These are phyloP conservation scores for Hydrolagus colliei DNA, from an alignment of 2,797 vertebrate genomes.

Conservation along the genomic window DNA sequence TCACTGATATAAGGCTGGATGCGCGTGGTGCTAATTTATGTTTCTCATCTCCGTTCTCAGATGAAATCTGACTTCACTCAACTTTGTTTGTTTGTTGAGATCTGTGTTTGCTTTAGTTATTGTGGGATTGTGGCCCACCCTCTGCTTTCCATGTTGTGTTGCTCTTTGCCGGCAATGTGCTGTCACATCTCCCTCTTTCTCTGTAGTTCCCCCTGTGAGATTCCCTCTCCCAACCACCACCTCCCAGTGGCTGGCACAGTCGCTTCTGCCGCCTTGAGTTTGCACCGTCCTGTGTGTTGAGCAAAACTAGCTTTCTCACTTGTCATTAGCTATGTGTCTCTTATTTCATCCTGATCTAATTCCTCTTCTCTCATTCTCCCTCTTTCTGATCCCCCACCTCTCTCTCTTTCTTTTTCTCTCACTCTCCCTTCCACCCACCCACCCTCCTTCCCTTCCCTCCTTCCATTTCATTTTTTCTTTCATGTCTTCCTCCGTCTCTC, in stretches of 20 bases:
- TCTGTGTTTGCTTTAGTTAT: too few species aligned
- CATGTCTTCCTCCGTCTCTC: constrained; percentile 47
- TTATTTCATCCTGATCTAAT: not conserved
- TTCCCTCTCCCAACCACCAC: too few species aligned
- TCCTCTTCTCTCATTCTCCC: not conserved
- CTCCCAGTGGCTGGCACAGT: not conserved
- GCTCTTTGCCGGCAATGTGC: too few species aligned
- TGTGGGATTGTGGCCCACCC: too few species aligned
- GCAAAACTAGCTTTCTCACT: not conserved
- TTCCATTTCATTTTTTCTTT: constrained; percentile 21
- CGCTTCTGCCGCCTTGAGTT: not conserved
- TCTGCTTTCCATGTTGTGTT: too few species aligned
- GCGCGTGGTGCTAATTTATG: constrained; percentile 64
- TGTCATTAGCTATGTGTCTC: constrained; percentile 9
- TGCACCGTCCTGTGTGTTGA: too few species aligned
- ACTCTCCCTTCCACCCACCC: not conserved
- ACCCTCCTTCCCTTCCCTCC: not conserved
- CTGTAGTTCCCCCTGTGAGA: too few species aligned
- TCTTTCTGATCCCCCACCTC: not conserved
- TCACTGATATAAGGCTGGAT: constrained; percentile 35
- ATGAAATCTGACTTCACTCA: too few species aligned
- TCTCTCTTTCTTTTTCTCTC: not conserved
- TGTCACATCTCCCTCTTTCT: too few species aligned
- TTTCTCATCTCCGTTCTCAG: too few species aligned
- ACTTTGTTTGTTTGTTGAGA: too few species aligned